Evolutionary conservation across 2,888 invertebrate genomes (phyloP).

Genomic region (Nomada ferruginata): DNA sequence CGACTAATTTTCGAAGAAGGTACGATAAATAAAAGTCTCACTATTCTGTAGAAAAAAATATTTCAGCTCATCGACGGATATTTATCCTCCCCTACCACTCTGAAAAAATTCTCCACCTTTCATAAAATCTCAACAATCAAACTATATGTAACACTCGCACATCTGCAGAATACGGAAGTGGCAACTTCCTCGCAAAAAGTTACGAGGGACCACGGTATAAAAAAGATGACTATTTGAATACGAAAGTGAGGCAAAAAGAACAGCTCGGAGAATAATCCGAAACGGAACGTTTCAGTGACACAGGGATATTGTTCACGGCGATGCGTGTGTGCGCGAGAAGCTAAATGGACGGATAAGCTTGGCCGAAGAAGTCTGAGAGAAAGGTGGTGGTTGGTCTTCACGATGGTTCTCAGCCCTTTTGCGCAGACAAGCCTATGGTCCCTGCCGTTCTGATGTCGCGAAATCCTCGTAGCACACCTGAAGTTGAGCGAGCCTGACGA

Average conservation of each 20-base stretch:
- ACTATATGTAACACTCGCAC: no score
- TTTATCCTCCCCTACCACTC: no score
- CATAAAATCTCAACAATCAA: no score
- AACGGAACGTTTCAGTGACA: conserved; percentile 68
- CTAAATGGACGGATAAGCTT: conserved; percentile 80
- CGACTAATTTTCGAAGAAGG: no score
- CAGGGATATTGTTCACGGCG: conserved; percentile 76
- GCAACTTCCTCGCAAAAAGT: no score
- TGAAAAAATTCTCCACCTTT: no score
- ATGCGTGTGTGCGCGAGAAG: conserved; percentile 71
- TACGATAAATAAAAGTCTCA: no score
- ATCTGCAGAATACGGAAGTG: no score
- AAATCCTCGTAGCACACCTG: conserved; percentile 32
- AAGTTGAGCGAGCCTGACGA: conserved; percentile 71
- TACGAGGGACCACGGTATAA: background rate
- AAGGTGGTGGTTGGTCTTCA: conserved; percentile 55
- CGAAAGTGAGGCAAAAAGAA: conserved; percentile 36
- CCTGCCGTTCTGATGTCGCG: conserved; percentile 34
- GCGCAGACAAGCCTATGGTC: conserved; percentile 20
- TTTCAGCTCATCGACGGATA: no score
- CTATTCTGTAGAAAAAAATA: no score
- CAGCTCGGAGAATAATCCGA: conserved; percentile 38
- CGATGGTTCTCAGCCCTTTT: conserved; percentile 51
- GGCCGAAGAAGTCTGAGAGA: conserved; percentile 74
- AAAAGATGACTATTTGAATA: conserved; percentile 32